Base-by-base conservation (phyloP, 2,888 invertebrate genomes). In the Invenusta paracnida region DNA sequence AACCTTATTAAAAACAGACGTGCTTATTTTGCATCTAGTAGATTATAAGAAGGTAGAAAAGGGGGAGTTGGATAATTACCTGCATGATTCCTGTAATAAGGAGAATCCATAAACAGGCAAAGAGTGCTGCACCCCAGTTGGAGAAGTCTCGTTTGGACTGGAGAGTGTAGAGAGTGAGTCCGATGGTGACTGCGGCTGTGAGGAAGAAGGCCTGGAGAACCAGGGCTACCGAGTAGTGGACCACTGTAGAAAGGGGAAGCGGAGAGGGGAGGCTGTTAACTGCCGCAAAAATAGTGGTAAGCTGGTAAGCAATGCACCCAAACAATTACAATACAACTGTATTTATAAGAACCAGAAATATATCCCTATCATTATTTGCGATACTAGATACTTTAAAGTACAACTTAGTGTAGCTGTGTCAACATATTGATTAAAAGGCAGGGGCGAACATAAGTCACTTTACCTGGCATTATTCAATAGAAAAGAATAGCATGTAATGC, bases 81-180 rank as follows among this genome's bases (percentile, higher is more conserved):
- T 93, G 92, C 81, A 96, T 89, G 0, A 95, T 89, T 2, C 94
- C 94, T 28, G 94, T 95, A 66, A 95, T 91, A 30, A 95, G 92
- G 2, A 96, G 92, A n/a, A 92, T 89, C 88, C 91, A 90, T 29
- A 92, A 88, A 28, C 91, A 89, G 23, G 92, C 90, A 89, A 91
- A 92, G 87, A 92, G 88, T 23, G 94, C 94, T 90, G 94, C 94
- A 90, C 94, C 94, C 90, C 94, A 92, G 86, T 94, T 94, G 13
- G 95, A 95, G 92, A 95, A 96, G 92, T 96, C 96, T 84, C 93
- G 93, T 90, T 95, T 96, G 17, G 95, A 94, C 92, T 96, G 96
- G 88, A 96, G 94, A 0, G 96, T 95, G 92, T 94, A 96, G n/a
- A 94, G 90, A 0, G 95, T 95, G 85, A 96, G 93, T 0, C 94